A percentile compares a stretch with the other conserved stretches of the same genome.
Evolutionary conservation across 2,888 invertebrate species (phyloP).

Genomic region (Crossocerus cetratus): DNA sequence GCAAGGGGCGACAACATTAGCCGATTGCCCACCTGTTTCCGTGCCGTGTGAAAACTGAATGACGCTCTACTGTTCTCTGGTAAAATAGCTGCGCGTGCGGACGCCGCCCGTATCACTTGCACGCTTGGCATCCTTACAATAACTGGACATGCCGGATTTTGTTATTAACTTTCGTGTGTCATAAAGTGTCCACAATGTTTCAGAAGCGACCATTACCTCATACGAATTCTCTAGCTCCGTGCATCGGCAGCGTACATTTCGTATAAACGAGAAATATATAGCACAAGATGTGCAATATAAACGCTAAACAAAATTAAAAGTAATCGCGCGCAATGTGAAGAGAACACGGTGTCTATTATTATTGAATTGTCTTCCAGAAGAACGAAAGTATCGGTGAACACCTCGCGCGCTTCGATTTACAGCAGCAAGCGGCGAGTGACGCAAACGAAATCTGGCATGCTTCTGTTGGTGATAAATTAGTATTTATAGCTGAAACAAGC

Average conservation of each 20-base stretch:
- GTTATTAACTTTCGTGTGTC: background rate
- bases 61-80: conserved; percentile 32
- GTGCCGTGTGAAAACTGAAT: conserved; percentile 22
- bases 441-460: conserved; percentile 63
- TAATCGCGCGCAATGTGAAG: no score
- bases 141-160: background rate
- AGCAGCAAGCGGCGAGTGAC: conserved; percentile 52
- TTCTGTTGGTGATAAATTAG: conserved; percentile 61
- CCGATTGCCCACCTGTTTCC: conserved; percentile 47
- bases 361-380: background rate
- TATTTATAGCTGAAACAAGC: conserved; percentile 67
- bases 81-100: conserved; percentile 8
- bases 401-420: conserved; percentile 27
- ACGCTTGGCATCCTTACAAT: conserved; percentile 34
- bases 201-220: background rate
- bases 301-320: no score
- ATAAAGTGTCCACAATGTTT: background rate
- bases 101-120: conserved; percentile 10
- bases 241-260: no score
- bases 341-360: no score
- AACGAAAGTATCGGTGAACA: conserved; percentile 27
- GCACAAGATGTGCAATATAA: no score
- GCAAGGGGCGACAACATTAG: conserved; percentile 28
- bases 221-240: background rate
- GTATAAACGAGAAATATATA: no score